A percentile compares a stretch with the other conserved stretches of the same genome.
Evolutionary conservation across 2,888 invertebrate species (phyloP).

Genomic region (Bombylius discolor): DNA sequence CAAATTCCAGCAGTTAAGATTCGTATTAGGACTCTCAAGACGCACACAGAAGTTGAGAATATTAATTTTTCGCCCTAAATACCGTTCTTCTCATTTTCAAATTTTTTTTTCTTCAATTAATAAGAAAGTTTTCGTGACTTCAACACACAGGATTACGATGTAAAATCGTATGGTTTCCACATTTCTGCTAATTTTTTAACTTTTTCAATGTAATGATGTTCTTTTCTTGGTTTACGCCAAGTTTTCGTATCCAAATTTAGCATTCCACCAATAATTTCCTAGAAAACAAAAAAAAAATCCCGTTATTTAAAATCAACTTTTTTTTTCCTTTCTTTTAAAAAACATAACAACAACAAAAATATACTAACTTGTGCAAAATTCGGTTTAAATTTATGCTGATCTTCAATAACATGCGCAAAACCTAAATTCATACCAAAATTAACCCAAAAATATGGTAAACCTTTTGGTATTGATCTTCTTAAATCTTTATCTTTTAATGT

Average conservation of each 20-base stretch:
- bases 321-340: constrained; percentile 1
- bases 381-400: constrained; percentile 69
- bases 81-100: no score
- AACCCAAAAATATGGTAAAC: constrained; percentile 88
- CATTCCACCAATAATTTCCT: constrained; percentile 93
- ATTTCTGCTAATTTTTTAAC: constrained; percentile 56
- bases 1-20: no score
- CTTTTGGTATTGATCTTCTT: constrained; percentile 74
- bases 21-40: no score
- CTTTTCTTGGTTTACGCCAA: constrained; percentile 73
- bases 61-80: no score
- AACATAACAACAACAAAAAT: neutral
- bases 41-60: no score
- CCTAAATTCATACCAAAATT: constrained; percentile 85
- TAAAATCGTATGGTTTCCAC: constrained; percentile 56
- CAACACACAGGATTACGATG: constrained; percentile 17
- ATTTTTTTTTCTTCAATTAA: no score
- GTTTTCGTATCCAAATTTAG: constrained; percentile 69
- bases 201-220: constrained; percentile 42
- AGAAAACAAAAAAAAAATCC: constrained; percentile 21
- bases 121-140: no score
- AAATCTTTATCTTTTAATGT: constrained; percentile 57
- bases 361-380: constrained; percentile 74
- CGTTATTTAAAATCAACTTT: no score
- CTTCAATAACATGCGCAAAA: constrained; percentile 95